Evolutionary conservation across 2,888 invertebrate genomes (phyloP).

Genomic region (Notodonta ziczac): DNA sequence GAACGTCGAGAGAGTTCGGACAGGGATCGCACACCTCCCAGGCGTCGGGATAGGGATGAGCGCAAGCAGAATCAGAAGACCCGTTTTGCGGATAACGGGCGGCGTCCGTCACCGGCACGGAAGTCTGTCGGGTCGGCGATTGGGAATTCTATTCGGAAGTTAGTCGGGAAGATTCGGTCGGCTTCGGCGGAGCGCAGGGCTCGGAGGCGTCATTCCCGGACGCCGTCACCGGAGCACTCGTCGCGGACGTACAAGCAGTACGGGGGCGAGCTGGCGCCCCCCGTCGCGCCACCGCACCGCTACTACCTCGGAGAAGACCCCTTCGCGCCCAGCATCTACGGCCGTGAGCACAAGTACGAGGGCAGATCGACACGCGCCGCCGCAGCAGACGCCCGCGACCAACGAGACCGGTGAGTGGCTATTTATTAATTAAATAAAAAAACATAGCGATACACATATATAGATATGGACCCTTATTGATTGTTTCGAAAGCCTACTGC

Average conservation of each 20-base stretch:
- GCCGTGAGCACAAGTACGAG: slow-evolving; percentile 93
- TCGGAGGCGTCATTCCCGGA: slow-evolving; percentile 85
- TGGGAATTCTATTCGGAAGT: slow-evolving; percentile 92
- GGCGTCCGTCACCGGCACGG: slow-evolving; percentile 71
- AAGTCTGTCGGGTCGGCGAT: slow-evolving; percentile 86
- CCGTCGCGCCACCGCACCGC: slow-evolving; percentile 86
- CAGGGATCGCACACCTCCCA: slow-evolving; percentile 73
- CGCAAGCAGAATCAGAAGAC: slow-evolving; percentile 89
- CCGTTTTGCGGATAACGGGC: slow-evolving; percentile 84
- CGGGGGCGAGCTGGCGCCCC: slow-evolving; percentile 78
- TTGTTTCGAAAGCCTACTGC: slow-evolving; percentile 10
- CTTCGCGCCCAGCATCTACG: slow-evolving; percentile 92
- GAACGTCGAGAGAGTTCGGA: slow-evolving; percentile 75
- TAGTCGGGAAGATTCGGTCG: slow-evolving; percentile 92
- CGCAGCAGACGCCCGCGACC: slow-evolving; percentile 72
- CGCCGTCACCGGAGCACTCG: slow-evolving; percentile 85
- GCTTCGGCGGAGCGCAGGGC: slow-evolving; percentile 87
- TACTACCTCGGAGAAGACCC: slow-evolving; percentile 95
- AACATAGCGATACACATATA: slow-evolving; percentile 6
- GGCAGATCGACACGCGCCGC: slow-evolving; percentile 83
- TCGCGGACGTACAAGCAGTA: slow-evolving; percentile 81
- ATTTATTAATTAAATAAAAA: slow-evolving; percentile 2
- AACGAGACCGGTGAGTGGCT: slow-evolving; percentile 76
- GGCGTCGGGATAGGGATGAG: slow-evolving; percentile 78
- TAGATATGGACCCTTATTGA: slow-evolving; percentile 1